A percentile compares a stretch with the other conserved stretches of the same genome.
Evolutionary conservation across 1,140 invertebrate genomes (phyloP).

Genomic region (Pogonognathellus flavescens): DNA sequence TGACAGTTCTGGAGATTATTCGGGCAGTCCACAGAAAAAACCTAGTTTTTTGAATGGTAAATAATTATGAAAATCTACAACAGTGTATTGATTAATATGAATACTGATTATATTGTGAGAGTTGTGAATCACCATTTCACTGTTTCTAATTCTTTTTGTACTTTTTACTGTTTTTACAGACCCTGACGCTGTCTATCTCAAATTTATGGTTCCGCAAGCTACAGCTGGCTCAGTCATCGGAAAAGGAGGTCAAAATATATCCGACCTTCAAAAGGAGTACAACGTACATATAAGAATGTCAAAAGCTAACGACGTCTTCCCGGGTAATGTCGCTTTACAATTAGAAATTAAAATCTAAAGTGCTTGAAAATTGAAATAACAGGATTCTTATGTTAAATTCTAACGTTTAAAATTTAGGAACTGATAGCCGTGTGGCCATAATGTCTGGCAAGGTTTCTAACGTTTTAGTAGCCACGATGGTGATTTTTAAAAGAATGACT

Average conservation of each 20-base stretch:
- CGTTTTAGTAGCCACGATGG: constrained; percentile 65
- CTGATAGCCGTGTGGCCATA: constrained; percentile 65
- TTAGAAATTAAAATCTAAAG: background rate
- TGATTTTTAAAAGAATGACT: constrained; percentile 67
- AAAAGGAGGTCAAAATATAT: constrained; percentile 67
- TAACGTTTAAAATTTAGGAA: constrained; percentile 53
- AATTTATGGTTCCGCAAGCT: constrained; percentile 66
- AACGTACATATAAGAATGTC: constrained; percentile 66
- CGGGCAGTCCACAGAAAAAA: constrained; percentile 65
- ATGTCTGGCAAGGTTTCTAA: constrained; percentile 65
- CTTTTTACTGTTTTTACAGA: constrained; percentile 50
- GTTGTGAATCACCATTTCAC: background rate
- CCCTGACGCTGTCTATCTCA: constrained; percentile 66
- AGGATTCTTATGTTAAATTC: too few species aligned
- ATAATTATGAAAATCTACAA: background rate
- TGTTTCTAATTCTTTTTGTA: background rate
- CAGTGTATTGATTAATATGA: too few species aligned
- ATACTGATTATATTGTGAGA: background rate
- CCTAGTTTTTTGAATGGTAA: constrained; percentile 64
- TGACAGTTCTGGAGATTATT: constrained; percentile 62
- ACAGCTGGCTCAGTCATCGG: constrained; percentile 67
- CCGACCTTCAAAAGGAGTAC: constrained; percentile 67
- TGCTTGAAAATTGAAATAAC: too few species aligned
- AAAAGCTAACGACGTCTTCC: constrained; percentile 67
- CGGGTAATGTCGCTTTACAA: constrained; percentile 52